These are phyloP conservation scores for Cnemophilus loriae DNA, from an alignment of 2,113 vertebrate genomes.

Conservation along the genomic window DNA sequence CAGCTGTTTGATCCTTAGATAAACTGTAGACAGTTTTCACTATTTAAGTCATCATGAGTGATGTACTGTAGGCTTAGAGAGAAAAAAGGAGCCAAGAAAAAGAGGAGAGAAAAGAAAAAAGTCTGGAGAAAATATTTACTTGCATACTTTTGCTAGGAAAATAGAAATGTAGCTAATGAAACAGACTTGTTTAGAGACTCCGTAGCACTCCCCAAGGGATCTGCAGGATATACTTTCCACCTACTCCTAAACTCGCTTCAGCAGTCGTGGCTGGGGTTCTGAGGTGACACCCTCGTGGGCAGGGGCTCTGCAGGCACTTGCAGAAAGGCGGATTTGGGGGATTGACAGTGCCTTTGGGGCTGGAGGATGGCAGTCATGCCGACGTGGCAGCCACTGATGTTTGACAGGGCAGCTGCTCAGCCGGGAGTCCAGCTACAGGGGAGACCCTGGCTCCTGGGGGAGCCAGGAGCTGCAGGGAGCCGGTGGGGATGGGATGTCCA, in stretches of 20 bases:
- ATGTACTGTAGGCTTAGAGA: conserved; percentile 24
- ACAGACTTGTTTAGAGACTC: conserved; percentile 19
- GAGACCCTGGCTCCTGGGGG: rapidly evolving
- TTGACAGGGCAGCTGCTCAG: not conserved
- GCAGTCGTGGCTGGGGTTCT: not conserved
- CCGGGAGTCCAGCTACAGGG: rapidly evolving
- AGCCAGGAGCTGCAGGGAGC: not conserved
- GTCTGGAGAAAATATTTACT: conserved; percentile 49
- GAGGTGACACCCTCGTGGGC: not conserved
- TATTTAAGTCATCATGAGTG: conserved; percentile 49
- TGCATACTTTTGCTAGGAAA: conserved; percentile 55
- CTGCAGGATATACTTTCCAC: not conserved
- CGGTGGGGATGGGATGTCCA: not conserved
- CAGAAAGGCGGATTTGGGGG: not conserved
- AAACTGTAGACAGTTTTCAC: conserved; percentile 58
- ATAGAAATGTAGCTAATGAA: conserved; percentile 23
- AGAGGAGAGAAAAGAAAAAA: conserved; percentile 32
- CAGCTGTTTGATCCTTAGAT: conserved; percentile 65
- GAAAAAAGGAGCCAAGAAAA: conserved; percentile 43
- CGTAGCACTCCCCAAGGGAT: not conserved
- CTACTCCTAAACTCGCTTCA: not conserved
- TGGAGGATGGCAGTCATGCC: not conserved
- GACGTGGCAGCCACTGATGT: rapidly evolving
- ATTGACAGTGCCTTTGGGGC: not conserved
- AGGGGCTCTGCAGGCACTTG: not conserved